Conservation (phyloP, 2,888 invertebrate species). For the Mythimna lalbum region DNA sequence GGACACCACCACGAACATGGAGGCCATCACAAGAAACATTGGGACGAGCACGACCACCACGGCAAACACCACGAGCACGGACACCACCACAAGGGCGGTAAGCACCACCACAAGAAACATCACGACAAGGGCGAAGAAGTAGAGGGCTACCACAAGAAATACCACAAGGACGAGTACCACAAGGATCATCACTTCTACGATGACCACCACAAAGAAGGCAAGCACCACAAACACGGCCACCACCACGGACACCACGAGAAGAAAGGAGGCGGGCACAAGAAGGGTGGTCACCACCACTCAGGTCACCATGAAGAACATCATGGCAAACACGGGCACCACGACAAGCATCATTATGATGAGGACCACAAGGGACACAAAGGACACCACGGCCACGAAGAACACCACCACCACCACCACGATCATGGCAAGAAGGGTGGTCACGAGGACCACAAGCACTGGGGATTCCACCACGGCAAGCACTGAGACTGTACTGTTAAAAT, state of each 20-base stretch:
- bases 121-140: slow-evolving; percentile 96
- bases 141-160: slow-evolving; percentile 96
- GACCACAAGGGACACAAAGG: slow-evolving; percentile 95
- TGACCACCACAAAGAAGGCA: slow-evolving; percentile 95
- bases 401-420: slow-evolving; percentile 94
- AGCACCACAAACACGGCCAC: slow-evolving; percentile 95
- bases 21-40: slow-evolving; percentile 95
- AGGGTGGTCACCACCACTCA: slow-evolving; percentile 94
- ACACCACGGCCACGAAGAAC: slow-evolving; percentile 94
- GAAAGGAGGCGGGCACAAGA: slow-evolving; percentile 95
- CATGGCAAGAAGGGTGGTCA: slow-evolving; percentile 95
- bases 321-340: slow-evolving; percentile 95
- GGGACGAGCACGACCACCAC: slow-evolving; percentile 94
- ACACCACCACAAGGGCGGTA: slow-evolving; percentile 94
- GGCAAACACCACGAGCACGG: slow-evolving; percentile 94
- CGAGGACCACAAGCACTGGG: slow-evolving; percentile 94
- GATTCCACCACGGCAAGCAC: slow-evolving; percentile 92
- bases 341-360: slow-evolving; percentile 95
- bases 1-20: slow-evolving; percentile 94
- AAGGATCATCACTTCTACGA: slow-evolving; percentile 97
- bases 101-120: slow-evolving; percentile 95
- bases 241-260: slow-evolving; percentile 94
- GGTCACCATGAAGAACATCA: slow-evolving; percentile 94
- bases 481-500: slow-evolving; percentile 76
- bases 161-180: slow-evolving; percentile 96